Evolutionary conservation across 2,113 vertebrate genomes (phyloP).

Genomic region (Ondatra zibethicus): DNA sequence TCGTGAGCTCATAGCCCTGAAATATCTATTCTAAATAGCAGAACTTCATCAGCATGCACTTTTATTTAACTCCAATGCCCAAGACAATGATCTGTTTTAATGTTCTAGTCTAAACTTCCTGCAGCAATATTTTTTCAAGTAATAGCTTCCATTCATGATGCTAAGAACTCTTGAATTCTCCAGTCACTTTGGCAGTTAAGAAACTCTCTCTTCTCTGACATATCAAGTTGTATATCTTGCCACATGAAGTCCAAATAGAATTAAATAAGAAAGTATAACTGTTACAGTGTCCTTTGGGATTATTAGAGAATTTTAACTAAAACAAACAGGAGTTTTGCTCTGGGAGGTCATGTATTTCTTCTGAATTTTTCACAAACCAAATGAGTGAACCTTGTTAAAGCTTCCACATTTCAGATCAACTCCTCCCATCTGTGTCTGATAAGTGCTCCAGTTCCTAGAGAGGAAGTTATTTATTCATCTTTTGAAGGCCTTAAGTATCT

Average conservation of each 20-base stretch:
- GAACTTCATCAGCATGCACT: slow-evolving; percentile 62
- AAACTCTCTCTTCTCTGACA: slow-evolving; percentile 17
- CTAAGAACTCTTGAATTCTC: slow-evolving; percentile 63
- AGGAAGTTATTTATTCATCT: slow-evolving; percentile 53
- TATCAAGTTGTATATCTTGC: slow-evolving; percentile 26
- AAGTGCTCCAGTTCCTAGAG: slow-evolving; percentile 28
- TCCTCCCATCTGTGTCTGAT: not conserved
- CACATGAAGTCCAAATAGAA: not conserved
- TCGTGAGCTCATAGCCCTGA: not conserved
- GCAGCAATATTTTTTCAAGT: slow-evolving; percentile 60
- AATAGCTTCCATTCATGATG: slow-evolving; percentile 65
- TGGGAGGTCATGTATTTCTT: slow-evolving; percentile 26
- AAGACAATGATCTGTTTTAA: slow-evolving; percentile 72
- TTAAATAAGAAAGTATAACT: not conserved
- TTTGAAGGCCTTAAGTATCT: slow-evolving; percentile 24
- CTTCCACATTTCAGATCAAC: slow-evolving; percentile 40
- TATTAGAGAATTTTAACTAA: slow-evolving; percentile 23
- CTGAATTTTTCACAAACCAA: slow-evolving; percentile 56
- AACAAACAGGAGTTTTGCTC: slow-evolving; percentile 42
- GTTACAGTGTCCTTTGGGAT: not conserved
- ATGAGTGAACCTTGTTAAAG: slow-evolving; percentile 53
- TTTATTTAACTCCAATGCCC: slow-evolving; percentile 69
- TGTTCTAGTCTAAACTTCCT: slow-evolving; percentile 57
- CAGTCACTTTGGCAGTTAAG: slow-evolving; percentile 22
- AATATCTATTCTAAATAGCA: slow-evolving; percentile 60